These are phyloP conservation scores for Tretioscincus oriximinensis DNA, from an alignment of 2,113 vertebrate genomes.

Conservation along the genomic window DNA sequence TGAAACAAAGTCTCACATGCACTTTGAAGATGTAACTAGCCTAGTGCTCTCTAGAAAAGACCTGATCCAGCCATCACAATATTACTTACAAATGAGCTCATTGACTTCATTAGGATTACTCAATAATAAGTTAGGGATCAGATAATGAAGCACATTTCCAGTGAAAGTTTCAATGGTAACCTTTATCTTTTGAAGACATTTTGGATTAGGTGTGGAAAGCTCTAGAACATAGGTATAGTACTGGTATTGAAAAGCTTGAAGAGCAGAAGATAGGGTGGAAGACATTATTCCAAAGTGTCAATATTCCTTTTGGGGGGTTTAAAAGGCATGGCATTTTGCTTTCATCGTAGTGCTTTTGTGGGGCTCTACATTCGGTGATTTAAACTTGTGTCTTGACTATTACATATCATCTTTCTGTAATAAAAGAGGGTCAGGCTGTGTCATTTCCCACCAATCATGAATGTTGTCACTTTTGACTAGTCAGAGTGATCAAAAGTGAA, in stretches of 20 bases:
- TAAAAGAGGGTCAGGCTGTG: too few species aligned
- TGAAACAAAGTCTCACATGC: neutral
- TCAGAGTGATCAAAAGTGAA: too few species aligned
- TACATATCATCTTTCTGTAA: too few species aligned
- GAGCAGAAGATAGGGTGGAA: too few species aligned
- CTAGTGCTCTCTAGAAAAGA: neutral
- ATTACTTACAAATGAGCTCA: neutral
- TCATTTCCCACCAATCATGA: too few species aligned
- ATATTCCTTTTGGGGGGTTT: neutral
- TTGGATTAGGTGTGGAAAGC: neutral
- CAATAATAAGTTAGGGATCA: neutral
- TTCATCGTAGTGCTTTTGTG: neutral
- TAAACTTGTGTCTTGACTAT: too few species aligned
- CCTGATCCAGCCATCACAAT: neutral
- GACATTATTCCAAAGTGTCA: neutral
- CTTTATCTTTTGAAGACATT: neutral
- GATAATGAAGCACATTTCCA: neutral
- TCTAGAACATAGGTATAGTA: too few species aligned
- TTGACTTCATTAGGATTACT: neutral
- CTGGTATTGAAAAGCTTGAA: too few species aligned
- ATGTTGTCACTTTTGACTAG: too few species aligned
- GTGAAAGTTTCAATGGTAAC: neutral
- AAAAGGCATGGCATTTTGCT: neutral
- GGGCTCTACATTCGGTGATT: neutral
- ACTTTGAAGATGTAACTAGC: conserved; percentile 10